Conservation (phyloP, 2,797 vertebrate species). For the Salmo trutta region DNA sequence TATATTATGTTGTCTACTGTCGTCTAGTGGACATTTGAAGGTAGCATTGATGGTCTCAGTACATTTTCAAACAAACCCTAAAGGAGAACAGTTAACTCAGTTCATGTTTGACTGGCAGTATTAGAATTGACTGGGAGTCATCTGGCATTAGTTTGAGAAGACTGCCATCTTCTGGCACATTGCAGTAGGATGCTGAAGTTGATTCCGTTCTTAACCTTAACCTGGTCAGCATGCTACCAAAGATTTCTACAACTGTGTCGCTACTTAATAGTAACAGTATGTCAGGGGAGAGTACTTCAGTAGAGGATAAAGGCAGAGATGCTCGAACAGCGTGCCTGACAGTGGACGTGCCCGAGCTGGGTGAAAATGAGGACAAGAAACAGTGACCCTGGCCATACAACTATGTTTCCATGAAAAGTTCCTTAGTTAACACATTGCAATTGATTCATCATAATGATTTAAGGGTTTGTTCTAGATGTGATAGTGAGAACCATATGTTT, state of each 20-base stretch:
- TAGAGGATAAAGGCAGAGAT: neutral
- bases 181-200: neutral
- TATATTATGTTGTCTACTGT: conserved; percentile 6
- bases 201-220: neutral
- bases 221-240: no score
- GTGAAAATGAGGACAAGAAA: neutral
- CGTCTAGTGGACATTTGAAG: conserved; percentile 40
- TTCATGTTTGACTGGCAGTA: neutral
- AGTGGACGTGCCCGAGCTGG: neutral
- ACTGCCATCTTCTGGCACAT: neutral
- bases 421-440: neutral
- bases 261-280: neutral
- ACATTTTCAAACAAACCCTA: neutral
- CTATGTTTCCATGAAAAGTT: neutral
- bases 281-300: neutral
- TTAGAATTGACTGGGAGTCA: neutral
- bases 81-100: neutral
- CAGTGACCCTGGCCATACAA: neutral
- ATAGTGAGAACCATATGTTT: conserved; percentile 9
- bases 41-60: neutral
- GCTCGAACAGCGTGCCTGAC: neutral
- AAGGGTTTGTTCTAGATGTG: conserved; percentile 6
- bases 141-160: conserved; percentile 1
- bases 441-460: neutral
- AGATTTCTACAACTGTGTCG: no score